Conservation (phyloP, 1,140 invertebrate genomes). For the Pentalonia nigronervosa region DNA sequence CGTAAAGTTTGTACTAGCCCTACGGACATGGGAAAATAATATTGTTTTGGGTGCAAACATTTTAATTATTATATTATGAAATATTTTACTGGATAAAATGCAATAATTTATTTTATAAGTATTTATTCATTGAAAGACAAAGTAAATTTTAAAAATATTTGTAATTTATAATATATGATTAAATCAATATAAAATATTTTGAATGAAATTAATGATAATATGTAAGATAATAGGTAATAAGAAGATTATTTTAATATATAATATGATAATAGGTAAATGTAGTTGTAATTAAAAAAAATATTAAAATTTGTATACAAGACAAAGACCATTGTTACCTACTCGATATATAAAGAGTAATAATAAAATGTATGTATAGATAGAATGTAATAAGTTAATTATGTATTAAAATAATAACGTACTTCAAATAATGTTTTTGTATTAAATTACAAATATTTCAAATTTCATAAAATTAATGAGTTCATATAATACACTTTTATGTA, state of each 20-base stretch:
- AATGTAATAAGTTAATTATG: too few relatives aligned
- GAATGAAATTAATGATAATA: neutral
- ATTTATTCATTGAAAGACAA: neutral
- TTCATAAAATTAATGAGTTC: neutral
- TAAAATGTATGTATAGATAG: too few relatives aligned
- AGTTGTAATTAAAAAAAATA: neutral
- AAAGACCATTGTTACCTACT: too few relatives aligned
- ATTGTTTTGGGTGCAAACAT: slow-evolving; percentile 3
- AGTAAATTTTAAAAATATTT: neutral
- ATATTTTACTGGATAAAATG: neutral
- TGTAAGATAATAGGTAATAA: neutral
- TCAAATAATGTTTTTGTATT: neutral
- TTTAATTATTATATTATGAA: neutral
- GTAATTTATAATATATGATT: neutral
- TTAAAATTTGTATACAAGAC: too few relatives aligned
- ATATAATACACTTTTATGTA: neutral
- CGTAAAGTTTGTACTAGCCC: neutral
- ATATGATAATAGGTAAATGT: neutral
- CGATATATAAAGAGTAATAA: too few relatives aligned
- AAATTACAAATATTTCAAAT: neutral
- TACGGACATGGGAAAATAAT: neutral
- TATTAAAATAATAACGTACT: too few relatives aligned
- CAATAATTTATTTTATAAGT: neutral
- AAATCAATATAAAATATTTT: neutral
- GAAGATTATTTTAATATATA: too few relatives aligned